Base-by-base conservation (phyloP, 1,140 invertebrate genomes). In the Magallana angulata region DNA sequence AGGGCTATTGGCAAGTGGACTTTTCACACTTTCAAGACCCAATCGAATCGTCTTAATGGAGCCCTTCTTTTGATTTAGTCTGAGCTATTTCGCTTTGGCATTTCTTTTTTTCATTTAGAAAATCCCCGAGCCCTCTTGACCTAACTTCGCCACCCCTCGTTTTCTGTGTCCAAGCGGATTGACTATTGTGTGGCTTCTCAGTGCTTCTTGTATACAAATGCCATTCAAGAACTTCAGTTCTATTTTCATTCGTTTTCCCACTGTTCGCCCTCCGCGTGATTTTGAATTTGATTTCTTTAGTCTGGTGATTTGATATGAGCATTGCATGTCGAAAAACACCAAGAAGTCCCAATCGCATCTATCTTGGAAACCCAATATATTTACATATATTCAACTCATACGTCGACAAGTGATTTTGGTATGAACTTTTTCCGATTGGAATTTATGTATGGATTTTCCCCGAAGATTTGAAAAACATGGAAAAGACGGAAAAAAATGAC, bases 11-110 rank as follows among this genome's bases (percentile, higher is more conserved):
- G 24, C 24, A 30, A 76, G 18, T 76, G 68, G 68, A 76, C 68
- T 76, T 76, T 76, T 76, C 68, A 76, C 68, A 76, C 68, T 76
- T 76, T 30, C 68, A 36, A 76, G 24, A 24, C 68, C 68, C 68
- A 76, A 76, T 76, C 68, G 68, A 76, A 76, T 76, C 68, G 24
- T 76, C 68, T 76, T 76, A 76, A 76, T 76, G 68, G 68, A 9
- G 24, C 24, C 24, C 11, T 12, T 30, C 68, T 76, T 76, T 76
- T 76, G 68, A 76, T 76, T 76, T 76, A 76, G 36, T 3, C 68
- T 76, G 36, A 76, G 68, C 68, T 24, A 76, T 76, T 76, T 76
- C 68, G 68, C 68, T 76, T 76, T 76, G 68, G 68, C 36, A 76
- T 76, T 76, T 76, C 68, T 76, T 24, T 76, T 24, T 76, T 76